A percentile compares a stretch with the other conserved stretches of the same genome.
Conservation (phyloP, 1,140 invertebrate genomes). For the Drosophila aff. region DNA sequence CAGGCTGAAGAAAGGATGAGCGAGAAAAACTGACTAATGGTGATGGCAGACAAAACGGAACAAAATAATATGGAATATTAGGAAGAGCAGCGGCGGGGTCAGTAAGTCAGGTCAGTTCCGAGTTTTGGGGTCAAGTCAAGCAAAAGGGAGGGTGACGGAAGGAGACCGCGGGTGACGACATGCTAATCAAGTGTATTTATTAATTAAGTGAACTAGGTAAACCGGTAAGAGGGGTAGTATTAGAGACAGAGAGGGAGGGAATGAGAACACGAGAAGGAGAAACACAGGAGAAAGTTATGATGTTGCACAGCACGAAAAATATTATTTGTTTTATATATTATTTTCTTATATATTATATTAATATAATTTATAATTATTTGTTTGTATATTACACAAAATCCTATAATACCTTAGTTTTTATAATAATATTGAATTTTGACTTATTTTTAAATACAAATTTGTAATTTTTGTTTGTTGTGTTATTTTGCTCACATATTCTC, state of each 20-base stretch:
- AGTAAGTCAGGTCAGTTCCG: conserved; percentile 15
- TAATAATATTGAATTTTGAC: too few species aligned
- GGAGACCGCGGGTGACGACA: conserved; percentile 41
- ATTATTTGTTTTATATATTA: background rate
- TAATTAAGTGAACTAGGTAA: conserved; percentile 71
- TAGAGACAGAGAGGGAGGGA: background rate
- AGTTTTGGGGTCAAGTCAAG: conserved; percentile 16
- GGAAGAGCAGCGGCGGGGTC: background rate
- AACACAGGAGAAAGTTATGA: background rate
- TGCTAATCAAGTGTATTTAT: conserved; percentile 76
- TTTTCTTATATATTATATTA: background rate
- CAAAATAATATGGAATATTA: conserved; percentile 22
- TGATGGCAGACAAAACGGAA: conserved; percentile 41
- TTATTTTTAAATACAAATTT: too few species aligned
- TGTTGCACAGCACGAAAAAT: background rate
- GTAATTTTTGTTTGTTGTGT: too few species aligned
- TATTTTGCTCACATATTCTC: too few species aligned
- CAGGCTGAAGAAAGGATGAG: background rate
- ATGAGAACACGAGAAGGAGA: background rate
- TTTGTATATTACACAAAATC: background rate
- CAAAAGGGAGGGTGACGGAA: background rate
- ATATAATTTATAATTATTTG: too few species aligned
- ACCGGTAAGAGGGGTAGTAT: conserved; percentile 10
- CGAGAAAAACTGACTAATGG: conserved; percentile 37
- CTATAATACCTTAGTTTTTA: too few species aligned